Evolutionary conservation across 2,797 vertebrate species (phyloP).

Genomic region (Glossophaga mutica): DNA sequence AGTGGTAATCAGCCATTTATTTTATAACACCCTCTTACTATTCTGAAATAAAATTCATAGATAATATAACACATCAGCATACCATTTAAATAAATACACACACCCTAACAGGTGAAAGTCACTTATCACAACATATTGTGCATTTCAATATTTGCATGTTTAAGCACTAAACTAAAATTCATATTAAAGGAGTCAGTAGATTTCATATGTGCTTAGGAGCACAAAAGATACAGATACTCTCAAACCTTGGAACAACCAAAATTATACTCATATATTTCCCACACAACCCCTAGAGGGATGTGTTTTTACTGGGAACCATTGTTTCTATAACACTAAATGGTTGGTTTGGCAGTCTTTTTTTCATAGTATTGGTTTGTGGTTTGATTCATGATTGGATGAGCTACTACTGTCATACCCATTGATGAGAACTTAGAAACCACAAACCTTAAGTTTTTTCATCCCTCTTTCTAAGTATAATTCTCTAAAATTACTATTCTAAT

Average conservation of each 20-base stretch:
- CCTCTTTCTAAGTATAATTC: neutral
- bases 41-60: neutral
- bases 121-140: neutral
- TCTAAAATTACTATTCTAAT: neutral
- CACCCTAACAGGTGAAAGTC: neutral
- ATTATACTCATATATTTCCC: neutral
- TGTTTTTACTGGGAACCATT: neutral
- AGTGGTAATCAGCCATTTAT: neutral
- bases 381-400: neutral
- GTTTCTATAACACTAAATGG: neutral
- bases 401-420: neutral
- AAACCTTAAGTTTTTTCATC: neutral
- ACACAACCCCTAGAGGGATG: neutral
- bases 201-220: neutral
- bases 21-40: neutral
- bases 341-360: neutral
- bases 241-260: neutral
- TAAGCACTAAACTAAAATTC: neutral
- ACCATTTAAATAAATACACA: neutral
- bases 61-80: neutral
- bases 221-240: neutral
- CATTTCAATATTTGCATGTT: slow-evolving; percentile 15
- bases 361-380: neutral
- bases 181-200: neutral
- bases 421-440: neutral